Conservation (phyloP, 2,113 vertebrate genomes). For the Eurystomus gularis region DNA sequence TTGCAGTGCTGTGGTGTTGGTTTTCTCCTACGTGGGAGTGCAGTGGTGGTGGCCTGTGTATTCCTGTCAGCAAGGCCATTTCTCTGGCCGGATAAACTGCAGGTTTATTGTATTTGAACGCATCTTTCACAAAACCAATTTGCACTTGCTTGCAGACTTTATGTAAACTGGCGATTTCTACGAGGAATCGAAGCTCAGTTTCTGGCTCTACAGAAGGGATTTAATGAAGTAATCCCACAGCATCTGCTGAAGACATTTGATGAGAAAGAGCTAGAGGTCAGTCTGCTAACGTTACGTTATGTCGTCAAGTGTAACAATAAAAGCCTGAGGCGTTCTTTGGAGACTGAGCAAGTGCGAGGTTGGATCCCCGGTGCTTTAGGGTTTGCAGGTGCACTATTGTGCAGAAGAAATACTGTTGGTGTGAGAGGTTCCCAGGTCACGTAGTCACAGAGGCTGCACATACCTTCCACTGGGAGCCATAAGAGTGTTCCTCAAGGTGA, state of each 20-base stretch:
- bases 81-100: not conserved
- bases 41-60: not conserved
- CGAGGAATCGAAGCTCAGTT: constrained; percentile 98
- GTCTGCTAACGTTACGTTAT: not conserved
- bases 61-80: not conserved
- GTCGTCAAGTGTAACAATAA: not conserved
- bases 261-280: constrained; percentile 97
- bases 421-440: not conserved
- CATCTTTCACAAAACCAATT: not conserved
- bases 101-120: not conserved
- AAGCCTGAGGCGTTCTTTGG: not conserved
- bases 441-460: not conserved
- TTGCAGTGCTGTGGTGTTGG: not conserved
- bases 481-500: not conserved
- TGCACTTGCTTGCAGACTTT: constrained; percentile 79
- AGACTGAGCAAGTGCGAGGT: not conserved
- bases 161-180: constrained; percentile 99
- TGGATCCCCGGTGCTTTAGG: not conserved
- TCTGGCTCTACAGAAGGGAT: constrained; percentile 97
- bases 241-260: constrained; percentile 98
- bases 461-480: not conserved
- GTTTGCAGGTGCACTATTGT: not conserved
- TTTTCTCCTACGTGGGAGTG: not conserved
- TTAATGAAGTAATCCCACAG: constrained; percentile 98
- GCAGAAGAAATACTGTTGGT: not conserved